Evolutionary conservation across 2,797 vertebrate genomes (phyloP), one percentile per base, ranked within the genome.

Genomic region (Ctenopoma multispine): DNA sequence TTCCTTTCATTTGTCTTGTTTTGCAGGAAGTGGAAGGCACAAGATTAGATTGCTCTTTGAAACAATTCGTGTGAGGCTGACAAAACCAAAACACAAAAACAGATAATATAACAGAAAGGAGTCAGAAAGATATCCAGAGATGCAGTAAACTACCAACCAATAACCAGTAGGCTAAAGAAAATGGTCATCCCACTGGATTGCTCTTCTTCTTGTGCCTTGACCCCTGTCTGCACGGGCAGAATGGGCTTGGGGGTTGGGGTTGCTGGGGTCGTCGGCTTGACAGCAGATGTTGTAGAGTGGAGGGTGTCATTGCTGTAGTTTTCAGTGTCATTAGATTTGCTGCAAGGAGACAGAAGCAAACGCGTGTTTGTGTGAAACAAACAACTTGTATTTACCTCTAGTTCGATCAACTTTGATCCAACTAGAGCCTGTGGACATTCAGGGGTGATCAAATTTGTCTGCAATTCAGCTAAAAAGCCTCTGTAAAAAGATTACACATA

Each of bases 101-200:
- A 54, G 5, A 57, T 17, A 80, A 40, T 14, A 17, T 23, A 10
- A 50, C 11, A 27, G 6, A 49, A 36, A 54, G 43, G 4, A 58
- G 4, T 43, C 7, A 41, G 13, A 61, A 5, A 67, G 3, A 64
- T 36, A 44, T 34, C 40, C 2, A 41, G 31, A 8, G 48, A 49
- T 4, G 5, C 1, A 21, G 10, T n/a, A 29, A 63, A n/a, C 3
- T 38, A 88, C 94, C 34, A 69, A 99, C 98, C 98, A 87, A 99
- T 93, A 62, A 99, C 97, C 2, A 99, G 95, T 65, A 99, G 96
- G 72, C 95, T 99, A 92, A 99, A 99, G 92, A 99, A 99, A 55
- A 99, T 99, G 0, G 96, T 98, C 97, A 99, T 94, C 80, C 98
- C 98, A 0, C 95, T 99, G 0, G 98, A 99, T 85, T 99, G 98